Evolutionary conservation across 2,113 vertebrate species (phyloP), one percentile per base, ranked within the genome.

Genomic region (Sterna hirundo): DNA sequence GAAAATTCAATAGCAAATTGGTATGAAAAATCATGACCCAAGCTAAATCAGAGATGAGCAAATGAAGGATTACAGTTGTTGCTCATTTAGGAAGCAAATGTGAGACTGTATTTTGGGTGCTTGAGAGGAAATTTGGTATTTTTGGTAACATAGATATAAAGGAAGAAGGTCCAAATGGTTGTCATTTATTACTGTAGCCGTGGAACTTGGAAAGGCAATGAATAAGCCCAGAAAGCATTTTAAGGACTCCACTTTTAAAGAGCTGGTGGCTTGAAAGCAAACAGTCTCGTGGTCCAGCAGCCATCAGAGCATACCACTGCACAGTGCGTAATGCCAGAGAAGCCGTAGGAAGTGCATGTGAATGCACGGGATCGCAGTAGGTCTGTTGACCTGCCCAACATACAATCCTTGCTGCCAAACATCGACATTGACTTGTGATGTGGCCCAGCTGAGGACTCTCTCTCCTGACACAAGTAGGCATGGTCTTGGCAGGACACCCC

Each of bases 351-450:
- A 89, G 55, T 1, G n/a, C 55, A 54, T 8, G 20, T 15, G 42
- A 51, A 26, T 3, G 22, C 36, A 26, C 40, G 15, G 86, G 36
- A 4, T 16, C 7, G 15, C 25, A 8, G 61, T 29, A 1, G 3
- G 5, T 65, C 83, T 49, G 64, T 18, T 38, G 69, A 10, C 23
- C 49, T 26, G 3, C 32, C 40, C 4, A 19, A 5, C 9, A 55
- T 7, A 18, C 6, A 9, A 30, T 3, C 22, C 4, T 54, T 18
- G 60, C 46, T 42, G 57, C 52, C 5, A 1, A 19, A 2, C 42
- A 1, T 1, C 2, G 1, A 2, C 14, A 8, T 0, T 4, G 2
- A 15, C 65, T 6, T 14, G 0, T 1, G 32, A 18, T 4, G 25
- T 7, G 46, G 58, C 21, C 6, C 29, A 29, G 65, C 40, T 11